Evolutionary conservation across 2,113 vertebrate species (phyloP).

Genomic region (Deroptyus accipitrinus): DNA sequence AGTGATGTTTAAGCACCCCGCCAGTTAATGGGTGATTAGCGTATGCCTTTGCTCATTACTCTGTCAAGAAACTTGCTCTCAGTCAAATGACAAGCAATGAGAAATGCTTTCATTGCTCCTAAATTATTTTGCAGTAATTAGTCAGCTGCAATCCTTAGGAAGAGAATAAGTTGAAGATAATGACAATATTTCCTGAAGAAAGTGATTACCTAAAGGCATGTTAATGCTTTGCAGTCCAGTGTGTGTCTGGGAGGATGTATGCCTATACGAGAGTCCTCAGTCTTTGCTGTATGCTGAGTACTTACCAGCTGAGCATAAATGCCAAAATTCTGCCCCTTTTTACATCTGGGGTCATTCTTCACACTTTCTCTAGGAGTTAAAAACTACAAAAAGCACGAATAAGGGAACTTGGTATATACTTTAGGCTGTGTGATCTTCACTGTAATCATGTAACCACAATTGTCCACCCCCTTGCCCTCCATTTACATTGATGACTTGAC

Average conservation of each 20-base stretch:
- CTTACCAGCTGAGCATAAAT: neutral
- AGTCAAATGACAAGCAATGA: conserved; percentile 8
- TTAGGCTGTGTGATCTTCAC: neutral
- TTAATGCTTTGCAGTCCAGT: neutral
- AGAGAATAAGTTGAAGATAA: neutral
- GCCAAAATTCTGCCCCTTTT: neutral
- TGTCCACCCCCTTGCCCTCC: neutral
- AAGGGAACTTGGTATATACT: neutral
- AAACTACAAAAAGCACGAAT: neutral
- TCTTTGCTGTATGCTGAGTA: neutral
- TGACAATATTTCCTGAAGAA: neutral
- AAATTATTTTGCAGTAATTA: conserved; percentile 37
- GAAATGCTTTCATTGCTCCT: conserved; percentile 38
- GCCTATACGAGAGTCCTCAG: neutral
- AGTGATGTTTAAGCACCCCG: neutral
- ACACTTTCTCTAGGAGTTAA: neutral
- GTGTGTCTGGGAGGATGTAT: neutral
- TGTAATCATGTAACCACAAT: neutral
- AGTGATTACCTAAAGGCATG: neutral
- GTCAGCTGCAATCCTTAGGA: neutral
- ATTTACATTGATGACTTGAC: neutral
- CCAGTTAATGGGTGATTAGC: conserved; percentile 28
- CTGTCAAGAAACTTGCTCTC: conserved; percentile 16
- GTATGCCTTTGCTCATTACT: conserved; percentile 1
- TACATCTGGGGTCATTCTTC: neutral